Evolutionary conservation across 2,797 vertebrate species (phyloP), one percentile per base, ranked within the genome.

Genomic region (Chrysocyon brachyurus): DNA sequence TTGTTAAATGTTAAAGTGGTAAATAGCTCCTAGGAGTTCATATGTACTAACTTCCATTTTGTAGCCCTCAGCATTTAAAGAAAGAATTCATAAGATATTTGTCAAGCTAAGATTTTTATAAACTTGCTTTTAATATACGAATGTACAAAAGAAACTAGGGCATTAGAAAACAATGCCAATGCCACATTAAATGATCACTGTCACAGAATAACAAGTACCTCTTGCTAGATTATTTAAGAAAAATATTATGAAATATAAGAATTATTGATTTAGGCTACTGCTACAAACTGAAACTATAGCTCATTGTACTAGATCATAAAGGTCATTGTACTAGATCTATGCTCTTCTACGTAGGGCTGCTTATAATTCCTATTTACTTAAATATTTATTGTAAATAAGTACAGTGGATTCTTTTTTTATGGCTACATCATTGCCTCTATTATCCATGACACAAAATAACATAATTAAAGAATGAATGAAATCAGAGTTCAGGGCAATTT

Each of bases 1-100:
- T 98, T 98, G 96, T 98, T 98, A 99, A 99, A 99, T 99, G 99
- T 98, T 99, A 98, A 98, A 98, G 98, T 98, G 98, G 98, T 98
- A 98, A 99, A 99, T 98, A 99, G 98, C 91, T 77, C 98, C 96
- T 98, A 98, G 96, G 91, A 98, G 92, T 96, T 98, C 98, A 94
- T 98, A 97, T 97, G 93, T 96, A 97, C 93, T 98, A 98, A 98
- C 98, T 98, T 98, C 97, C 93, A 98, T 97, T 98, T 97, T 98
- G 97, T 98, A 98, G 97, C 97, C 96, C 92, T 98, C 97, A 98
- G 98, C 98, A 97, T 98, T 98, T 98, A 98, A 98, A 95, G 95
- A 97, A 98, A 91, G 88, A 98, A 97, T 97, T 97, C 93, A 64
- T 92, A 97, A 97, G 40, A 57, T 97, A 97, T 98, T 98, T 98